Percentiles rank a stretch among this genome's conserved stretches.
Evolutionary conservation across 2,888 invertebrate genomes (phyloP).

Genomic region (Caenorhabditis zanzibari): DNA sequence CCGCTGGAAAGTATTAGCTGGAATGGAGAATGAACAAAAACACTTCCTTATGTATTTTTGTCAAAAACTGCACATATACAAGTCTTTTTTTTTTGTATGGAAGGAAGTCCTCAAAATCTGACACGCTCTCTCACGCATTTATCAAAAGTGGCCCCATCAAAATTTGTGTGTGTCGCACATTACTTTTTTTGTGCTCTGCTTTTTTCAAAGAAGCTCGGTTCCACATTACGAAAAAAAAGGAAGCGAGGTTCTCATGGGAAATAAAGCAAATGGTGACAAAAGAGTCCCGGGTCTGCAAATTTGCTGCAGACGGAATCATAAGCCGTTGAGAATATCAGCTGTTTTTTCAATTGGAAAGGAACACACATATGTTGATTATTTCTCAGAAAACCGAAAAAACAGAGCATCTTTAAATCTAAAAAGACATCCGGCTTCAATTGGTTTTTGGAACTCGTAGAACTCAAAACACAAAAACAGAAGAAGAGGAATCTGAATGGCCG

Average conservation of each 20-base stretch:
- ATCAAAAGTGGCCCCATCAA: slow-evolving; percentile 65
- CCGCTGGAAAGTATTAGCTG: background rate
- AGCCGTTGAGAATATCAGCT: slow-evolving; percentile 8
- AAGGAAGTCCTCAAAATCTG: slow-evolving; percentile 13
- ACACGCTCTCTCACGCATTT: slow-evolving; percentile 48
- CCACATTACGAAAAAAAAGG: slow-evolving; percentile 37
- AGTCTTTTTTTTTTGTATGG: slow-evolving; percentile 4
- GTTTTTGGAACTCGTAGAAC: slow-evolving; percentile 3
- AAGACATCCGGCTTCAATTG: background rate
- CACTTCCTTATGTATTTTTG: slow-evolving; percentile 29
- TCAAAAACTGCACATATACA: background rate
- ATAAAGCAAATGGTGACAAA: slow-evolving; percentile 44
- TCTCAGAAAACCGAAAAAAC: background rate
- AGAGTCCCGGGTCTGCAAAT: background rate
- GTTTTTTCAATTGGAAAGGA: slow-evolving; percentile 8
- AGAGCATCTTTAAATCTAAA: background rate
- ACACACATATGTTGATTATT: slow-evolving; percentile 13
- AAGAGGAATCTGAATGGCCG: background rate
- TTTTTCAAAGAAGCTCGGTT: slow-evolving; percentile 4
- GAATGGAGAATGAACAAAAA: background rate
- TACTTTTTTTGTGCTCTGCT: slow-evolving; percentile 47
- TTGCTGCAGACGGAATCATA: slow-evolving; percentile 8
- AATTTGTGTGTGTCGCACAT: slow-evolving; percentile 55
- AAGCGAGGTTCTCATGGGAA: slow-evolving; percentile 47
- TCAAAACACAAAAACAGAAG: background rate